Evolutionary conservation across 2,113 vertebrate species (phyloP).

Genomic region (Hystrix brachyura): DNA sequence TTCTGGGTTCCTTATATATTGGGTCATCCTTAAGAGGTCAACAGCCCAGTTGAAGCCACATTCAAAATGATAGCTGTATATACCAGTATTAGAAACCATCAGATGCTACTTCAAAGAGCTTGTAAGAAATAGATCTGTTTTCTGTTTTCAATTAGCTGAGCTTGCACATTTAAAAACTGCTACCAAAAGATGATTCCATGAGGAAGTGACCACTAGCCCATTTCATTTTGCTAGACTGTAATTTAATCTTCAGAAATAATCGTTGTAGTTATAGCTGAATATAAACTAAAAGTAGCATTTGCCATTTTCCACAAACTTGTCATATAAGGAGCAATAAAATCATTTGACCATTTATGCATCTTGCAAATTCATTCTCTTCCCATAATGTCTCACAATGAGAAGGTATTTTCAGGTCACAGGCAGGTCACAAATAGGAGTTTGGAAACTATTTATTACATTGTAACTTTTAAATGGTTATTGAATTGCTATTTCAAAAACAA

Average conservation of each 20-base stretch:
- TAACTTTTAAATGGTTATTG: background rate
- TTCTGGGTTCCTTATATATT: background rate
- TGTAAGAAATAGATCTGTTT: slow-evolving; percentile 9
- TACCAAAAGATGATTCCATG: slow-evolving; percentile 62
- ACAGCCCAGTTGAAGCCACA: slow-evolving; percentile 59
- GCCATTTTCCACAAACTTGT: slow-evolving; percentile 59
- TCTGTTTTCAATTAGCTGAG: slow-evolving; percentile 75
- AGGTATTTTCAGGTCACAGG: background rate
- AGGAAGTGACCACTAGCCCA: slow-evolving; percentile 63
- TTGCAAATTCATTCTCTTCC: slow-evolving; percentile 59
- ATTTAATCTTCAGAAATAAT: slow-evolving; percentile 79
- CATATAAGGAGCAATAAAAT: slow-evolving; percentile 71
- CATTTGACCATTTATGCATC: slow-evolving; percentile 42
- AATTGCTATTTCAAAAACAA: slow-evolving; percentile 52
- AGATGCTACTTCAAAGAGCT: slow-evolving; percentile 55
- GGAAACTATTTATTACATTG: slow-evolving; percentile 45
- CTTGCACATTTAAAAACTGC: slow-evolving; percentile 72
- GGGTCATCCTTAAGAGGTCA: slow-evolving; percentile 60
- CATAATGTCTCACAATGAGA: slow-evolving; percentile 1
- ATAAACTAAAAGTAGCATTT: slow-evolving; percentile 69
- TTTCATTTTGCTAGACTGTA: slow-evolving; percentile 77
- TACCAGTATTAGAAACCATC: slow-evolving; percentile 42
- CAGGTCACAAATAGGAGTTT: slow-evolving; percentile 62
- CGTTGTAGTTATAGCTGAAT: slow-evolving; percentile 68
- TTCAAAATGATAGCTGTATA: background rate